These are phyloP conservation scores for Entomobrya proxima DNA, from an alignment of 2,888 invertebrate genomes.

Conservation along the genomic window DNA sequence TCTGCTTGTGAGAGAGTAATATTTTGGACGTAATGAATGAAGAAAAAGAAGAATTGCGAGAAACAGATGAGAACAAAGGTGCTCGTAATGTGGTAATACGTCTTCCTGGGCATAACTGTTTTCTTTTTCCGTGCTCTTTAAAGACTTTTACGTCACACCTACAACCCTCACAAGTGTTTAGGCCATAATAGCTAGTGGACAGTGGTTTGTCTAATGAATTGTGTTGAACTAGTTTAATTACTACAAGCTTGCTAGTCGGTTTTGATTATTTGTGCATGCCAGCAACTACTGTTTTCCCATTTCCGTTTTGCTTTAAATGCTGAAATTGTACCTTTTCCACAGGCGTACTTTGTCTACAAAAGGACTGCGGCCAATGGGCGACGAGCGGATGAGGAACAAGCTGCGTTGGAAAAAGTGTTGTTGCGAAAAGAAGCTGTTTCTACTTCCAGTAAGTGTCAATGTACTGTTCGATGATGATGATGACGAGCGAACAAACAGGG, in stretches of 20 bases:
- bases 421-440: constrained; percentile 54
- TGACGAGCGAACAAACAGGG: constrained; percentile 33
- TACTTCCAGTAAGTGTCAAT: constrained; percentile 47
- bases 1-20: background rate
- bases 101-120: no score
- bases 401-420: constrained; percentile 62
- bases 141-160: no score
- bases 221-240: no score
- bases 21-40: constrained; percentile 12
- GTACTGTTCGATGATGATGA: constrained; percentile 7
- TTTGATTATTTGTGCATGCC: no score
- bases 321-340: constrained; percentile 24
- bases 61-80: no score
- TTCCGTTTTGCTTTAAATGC: background rate
- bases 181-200: no score
- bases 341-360: constrained; percentile 57
- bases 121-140: no score
- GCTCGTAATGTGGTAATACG: no score
- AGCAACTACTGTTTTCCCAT: no score
- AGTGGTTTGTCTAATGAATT: no score
- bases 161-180: no score
- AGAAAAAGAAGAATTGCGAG: background rate
- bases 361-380: constrained; percentile 29
- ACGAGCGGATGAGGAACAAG: constrained; percentile 55
- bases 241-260: no score